Percentiles rank a stretch among this genome's conserved stretches.
Conservation (phyloP, 23 tunicate species). For the Corella eumyota region DNA sequence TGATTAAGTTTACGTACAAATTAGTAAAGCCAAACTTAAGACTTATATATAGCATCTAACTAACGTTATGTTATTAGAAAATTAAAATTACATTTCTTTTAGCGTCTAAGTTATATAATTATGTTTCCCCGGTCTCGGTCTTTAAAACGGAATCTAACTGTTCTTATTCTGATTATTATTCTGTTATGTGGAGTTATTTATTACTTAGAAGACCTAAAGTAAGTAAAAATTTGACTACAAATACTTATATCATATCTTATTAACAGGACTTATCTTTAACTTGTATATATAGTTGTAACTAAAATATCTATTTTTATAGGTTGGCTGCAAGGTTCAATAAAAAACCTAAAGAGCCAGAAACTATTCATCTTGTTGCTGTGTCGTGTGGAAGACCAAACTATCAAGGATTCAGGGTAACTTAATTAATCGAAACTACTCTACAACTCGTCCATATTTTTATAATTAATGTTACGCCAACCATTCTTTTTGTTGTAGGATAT, state of each 20-base stretch:
- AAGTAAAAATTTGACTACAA: too few relatives aligned
- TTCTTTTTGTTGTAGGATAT: conserved; percentile 40
- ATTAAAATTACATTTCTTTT: too few relatives aligned
- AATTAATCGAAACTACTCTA: neutral
- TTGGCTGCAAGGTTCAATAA: neutral
- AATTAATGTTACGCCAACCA: neutral
- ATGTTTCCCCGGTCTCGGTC: too few relatives aligned
- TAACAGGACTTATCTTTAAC: neutral
- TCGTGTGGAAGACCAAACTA: conserved; percentile 70
- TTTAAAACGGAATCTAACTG: too few relatives aligned
- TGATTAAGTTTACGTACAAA: too few relatives aligned
- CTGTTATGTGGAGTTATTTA: too few relatives aligned
- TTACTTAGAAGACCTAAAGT: too few relatives aligned
- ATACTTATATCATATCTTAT: neutral
- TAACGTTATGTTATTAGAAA: too few relatives aligned
- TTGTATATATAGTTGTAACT: neutral
- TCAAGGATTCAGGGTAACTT: conserved; percentile 47
- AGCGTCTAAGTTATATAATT: too few relatives aligned
- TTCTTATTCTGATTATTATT: too few relatives aligned
- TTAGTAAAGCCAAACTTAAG: too few relatives aligned
- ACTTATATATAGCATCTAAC: too few relatives aligned
- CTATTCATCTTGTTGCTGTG: conserved; percentile 61
- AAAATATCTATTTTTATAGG: neutral
- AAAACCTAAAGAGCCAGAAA: conserved; percentile 6
- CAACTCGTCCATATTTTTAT: neutral